Base-by-base conservation (phyloP, 1,140 invertebrate species). In the Diabrotica undecimpunctata region DNA sequence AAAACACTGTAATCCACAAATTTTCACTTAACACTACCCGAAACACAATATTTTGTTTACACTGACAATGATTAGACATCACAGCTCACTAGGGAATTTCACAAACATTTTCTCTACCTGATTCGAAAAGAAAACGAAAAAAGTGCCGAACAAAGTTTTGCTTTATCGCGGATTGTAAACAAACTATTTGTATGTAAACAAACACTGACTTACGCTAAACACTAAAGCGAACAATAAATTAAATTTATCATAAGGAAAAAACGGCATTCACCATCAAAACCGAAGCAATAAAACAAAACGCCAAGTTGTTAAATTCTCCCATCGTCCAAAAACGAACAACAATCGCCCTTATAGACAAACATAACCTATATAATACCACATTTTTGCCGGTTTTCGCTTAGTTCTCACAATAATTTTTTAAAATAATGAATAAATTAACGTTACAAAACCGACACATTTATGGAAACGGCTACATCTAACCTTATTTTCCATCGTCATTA, bases 301-400 rank as follows among this genome's bases (percentile, higher is more conserved):
- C 54, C 13, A 55, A 55, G 54, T 55, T 14, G 25, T 55, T 14
- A 55, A 55, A 55, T 14, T 25, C 54, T 55, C 54, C 13, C 54
- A 36, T 55, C 13, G 65, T 66, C 55, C 41, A 59, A 25, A 67
- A 67, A 11, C 54, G 54, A n/a, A 60, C 73, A 64, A 72, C 54
- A 71, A 57, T 70, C 64, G 71, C 65, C 71, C 71, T 71, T 74
- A 74, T 64, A 51, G 70, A 61, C 70, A 53, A 65, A 73, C 71
- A 71, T 74, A 74, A 74, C 73, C 73, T 74, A 64, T 64, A 74
- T 64, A 59, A 14, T 36, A 37, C 41, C 69, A 68, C 66, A 70
- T 70, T 70, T n/a, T 68, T 64, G 64, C 69, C 69, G 69, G 69
- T 59, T 68, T 70, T 65, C 38, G 60, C 61, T 56, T 8, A 12